Base-by-base conservation (phyloP, 2,113 vertebrate genomes). In the Lucifuga dentata region DNA sequence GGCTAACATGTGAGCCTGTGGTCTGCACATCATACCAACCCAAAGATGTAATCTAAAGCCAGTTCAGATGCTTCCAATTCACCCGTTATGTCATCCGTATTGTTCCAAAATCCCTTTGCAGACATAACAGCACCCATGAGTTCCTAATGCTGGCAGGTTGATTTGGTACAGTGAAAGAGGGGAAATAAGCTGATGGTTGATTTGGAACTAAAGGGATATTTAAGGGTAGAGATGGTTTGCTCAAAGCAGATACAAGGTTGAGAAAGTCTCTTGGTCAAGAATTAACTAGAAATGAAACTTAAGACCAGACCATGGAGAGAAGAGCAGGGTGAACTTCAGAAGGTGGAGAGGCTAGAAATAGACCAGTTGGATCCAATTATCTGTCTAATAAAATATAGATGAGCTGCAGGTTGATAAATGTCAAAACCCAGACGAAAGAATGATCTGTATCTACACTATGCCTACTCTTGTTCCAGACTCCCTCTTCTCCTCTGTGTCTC, bases 61-160 rank as follows among this genome's bases (percentile, higher is more conserved):
- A 73, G 52, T 80, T 89, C 86, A 85, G 78, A 86, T 87, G 88
- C 78, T 85, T 83, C 57, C 66, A 83, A 82, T 89, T 85, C 78
- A 52, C 33, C 57, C 65, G 3, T 19, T 62, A 4, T 75, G 62
- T 62, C 57, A 52, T 77, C 62, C 74, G 74, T 67, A 79, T 62
- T 81, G 76, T 8, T 33, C 58, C 9, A 5, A 74, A 77, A 73
- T 66, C 71, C 57, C 56, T 29, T 35, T 70, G 66, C 33, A 1
- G 59, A 53, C 41, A 52, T 35, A 46, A 63, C 68, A 68, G 41
- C 29, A 40, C 20, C 29, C 52, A 29, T 49, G 26, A 70, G 48
- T 45, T 36, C 17, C 12, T 61, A 21, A 45, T 45, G 19, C 6
- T 10, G 56, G 71, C 24, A 45, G 41, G 49, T 33, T 49, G 64